phyloP scores from a whole-genome alignment of 2,797 vertebrate genomes.

The Gallinago nigripennis region DNA sequence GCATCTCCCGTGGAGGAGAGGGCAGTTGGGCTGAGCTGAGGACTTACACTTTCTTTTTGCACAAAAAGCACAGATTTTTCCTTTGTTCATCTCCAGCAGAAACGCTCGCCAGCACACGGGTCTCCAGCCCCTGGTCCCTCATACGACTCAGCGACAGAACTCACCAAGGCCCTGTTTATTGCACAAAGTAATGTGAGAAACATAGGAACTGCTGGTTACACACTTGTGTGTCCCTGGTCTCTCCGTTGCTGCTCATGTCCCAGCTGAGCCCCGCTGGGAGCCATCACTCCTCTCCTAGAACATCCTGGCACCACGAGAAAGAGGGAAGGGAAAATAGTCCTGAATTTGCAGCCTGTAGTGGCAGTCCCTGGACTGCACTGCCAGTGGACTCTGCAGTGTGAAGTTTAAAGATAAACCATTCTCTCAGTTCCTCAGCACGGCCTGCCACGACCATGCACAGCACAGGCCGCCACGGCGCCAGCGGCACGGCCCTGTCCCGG shows the following conservation, averaged over 20 bases:
- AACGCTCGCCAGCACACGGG: fast-evolving
- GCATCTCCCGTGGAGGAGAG: background rate
- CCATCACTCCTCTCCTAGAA: background rate
- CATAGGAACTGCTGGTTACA: background rate
- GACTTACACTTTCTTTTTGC: background rate
- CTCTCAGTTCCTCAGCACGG: background rate
- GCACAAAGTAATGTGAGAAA: background rate
- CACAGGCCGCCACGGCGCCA: background rate
- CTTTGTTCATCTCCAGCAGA: background rate
- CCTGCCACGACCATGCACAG: background rate
- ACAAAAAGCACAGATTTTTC: background rate
- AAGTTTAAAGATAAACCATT: background rate
- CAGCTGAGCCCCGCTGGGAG: background rate
- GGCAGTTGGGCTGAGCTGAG: background rate
- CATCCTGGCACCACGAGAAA: background rate
- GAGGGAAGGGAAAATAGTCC: background rate
- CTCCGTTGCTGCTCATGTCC: background rate
- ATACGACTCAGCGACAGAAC: no score
- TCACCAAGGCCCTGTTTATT: background rate
- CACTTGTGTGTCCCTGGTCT: background rate
- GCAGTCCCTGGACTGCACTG: background rate
- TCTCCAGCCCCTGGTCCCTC: background rate
- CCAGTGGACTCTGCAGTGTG: background rate
- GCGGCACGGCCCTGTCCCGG: background rate
- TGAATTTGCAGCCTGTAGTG: background rate